A percentile compares a stretch with the other conserved stretches of the same genome.
phyloP scores from a whole-genome alignment of 2,797 vertebrate species.

The Dermochelys coriacea region DNA sequence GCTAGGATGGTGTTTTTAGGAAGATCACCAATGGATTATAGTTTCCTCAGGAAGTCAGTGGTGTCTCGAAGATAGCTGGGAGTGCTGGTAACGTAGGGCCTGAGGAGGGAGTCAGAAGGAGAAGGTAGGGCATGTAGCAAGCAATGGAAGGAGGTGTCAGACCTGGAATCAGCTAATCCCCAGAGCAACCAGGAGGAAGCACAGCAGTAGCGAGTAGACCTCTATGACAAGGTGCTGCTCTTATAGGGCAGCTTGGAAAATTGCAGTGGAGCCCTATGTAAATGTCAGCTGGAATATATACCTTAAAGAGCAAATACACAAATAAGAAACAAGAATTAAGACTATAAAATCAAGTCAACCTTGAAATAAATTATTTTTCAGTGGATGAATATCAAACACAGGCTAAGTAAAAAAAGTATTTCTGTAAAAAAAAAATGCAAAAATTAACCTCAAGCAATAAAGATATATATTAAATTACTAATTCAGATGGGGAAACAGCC shows the following conservation, averaged over 20 bases:
- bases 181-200: background rate
- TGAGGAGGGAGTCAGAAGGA: too few relatives aligned
- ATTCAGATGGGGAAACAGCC: conserved; percentile 5
- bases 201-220: background rate
- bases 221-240: background rate
- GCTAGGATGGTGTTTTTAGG: too few relatives aligned
- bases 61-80: too few relatives aligned
- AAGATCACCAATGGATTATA: too few relatives aligned
- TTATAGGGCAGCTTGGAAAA: background rate
- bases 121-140: background rate
- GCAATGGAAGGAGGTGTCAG: background rate
- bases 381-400: background rate
- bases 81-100: too few relatives aligned
- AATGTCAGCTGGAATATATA: background rate
- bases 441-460: background rate
- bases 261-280: background rate
- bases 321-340: conserved; percentile 1
- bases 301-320: background rate
- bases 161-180: background rate
- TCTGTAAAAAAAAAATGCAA: background rate
- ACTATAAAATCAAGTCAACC: background rate
- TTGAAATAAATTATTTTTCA: background rate
- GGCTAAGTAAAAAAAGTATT: conserved; percentile 2
- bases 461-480: background rate
- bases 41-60: too few relatives aligned